Base-by-base conservation (phyloP, 2,113 vertebrate genomes). In the Ciconia stormi region DNA sequence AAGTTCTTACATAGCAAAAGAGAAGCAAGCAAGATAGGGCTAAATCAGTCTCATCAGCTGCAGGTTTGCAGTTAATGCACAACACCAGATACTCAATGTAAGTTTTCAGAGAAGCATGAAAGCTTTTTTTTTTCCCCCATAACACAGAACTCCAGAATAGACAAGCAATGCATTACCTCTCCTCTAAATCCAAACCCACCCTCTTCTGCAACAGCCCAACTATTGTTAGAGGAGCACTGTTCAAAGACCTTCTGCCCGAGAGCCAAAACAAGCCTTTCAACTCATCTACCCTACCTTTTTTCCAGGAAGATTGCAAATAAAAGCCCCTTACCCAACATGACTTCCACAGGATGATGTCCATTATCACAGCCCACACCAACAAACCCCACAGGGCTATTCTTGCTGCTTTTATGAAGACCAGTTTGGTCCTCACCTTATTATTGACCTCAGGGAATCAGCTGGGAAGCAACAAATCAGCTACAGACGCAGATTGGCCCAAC, bases 351-450 rank as follows among this genome's bases (percentile, higher is more conserved):
- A 3, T 2, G 3, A 23, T 2, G 0, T 1, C 49, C 14, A 2
- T 15, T 16, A 12, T 18, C 32, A 22, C 65, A 40, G 7, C 38
- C 17, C 44, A 40, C 58, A 25, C 9, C 38, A 38, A 38, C 8
- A 19, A 18, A 10, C 1, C 27, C 25, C 16, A 0, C 3, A 16
- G 4, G 12, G 1, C 38, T 42, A 0, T 19, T 58, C 50, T 18
- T 46, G 23, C 21, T 84, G 53, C 50, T 81, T 84, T 81, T 85
- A 53, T 44, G 10, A 30, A 11, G 40, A 30, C 36, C 29, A 2
- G 4, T 20, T 20, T 56, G 10, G 36, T 44, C 65, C 42, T 56
- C 58, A 26, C 44, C n/a, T 80, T n/a, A 15, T 71, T 20, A 4
- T 25, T 22, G 52, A 52, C 49, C 23, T 38, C 72, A 34, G 32